These are phyloP conservation scores for Tympanoctomys barrerae DNA, from an alignment of 2,797 vertebrate genomes.

Conservation along the genomic window DNA sequence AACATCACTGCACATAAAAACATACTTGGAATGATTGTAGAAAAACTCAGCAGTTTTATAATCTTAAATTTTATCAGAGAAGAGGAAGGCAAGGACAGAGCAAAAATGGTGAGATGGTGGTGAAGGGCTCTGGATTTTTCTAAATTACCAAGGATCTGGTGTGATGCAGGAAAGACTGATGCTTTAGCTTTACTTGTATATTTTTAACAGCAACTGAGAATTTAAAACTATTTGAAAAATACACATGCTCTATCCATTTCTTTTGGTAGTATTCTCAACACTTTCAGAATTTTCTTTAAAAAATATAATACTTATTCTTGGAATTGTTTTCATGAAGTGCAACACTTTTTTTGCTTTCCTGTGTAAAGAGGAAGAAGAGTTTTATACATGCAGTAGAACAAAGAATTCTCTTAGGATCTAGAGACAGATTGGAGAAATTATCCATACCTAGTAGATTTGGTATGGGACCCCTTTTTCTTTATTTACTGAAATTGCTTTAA, in stretches of 20 bases:
- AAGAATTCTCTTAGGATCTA: conserved; percentile 54
- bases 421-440: conserved; percentile 2
- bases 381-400: neutral
- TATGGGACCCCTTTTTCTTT: conserved; percentile 61
- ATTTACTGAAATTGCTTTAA: conserved; percentile 79
- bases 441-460: conserved; percentile 22
- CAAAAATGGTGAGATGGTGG: neutral
- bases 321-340: conserved; percentile 44
- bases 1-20: neutral
- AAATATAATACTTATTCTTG: conserved; percentile 33
- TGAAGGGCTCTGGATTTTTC: neutral
- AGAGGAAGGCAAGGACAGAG: neutral
- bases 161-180: neutral
- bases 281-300: conserved; percentile 2
- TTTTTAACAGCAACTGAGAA: conserved; percentile 58
- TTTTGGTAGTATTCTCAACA: conserved; percentile 11
- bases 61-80: neutral
- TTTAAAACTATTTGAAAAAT: conserved; percentile 61
- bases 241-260: neutral
- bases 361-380: neutral
- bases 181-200: conserved; percentile 18
- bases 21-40: conserved; percentile 28
- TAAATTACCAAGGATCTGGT: conserved; percentile 36
- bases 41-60: neutral
- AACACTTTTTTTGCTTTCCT: conserved; percentile 22